Percentiles rank a stretch among this genome's conserved stretches.
Evolutionary conservation across 2,113 vertebrate genomes (phyloP).

Genomic region (Brienomyrus longianalis): DNA sequence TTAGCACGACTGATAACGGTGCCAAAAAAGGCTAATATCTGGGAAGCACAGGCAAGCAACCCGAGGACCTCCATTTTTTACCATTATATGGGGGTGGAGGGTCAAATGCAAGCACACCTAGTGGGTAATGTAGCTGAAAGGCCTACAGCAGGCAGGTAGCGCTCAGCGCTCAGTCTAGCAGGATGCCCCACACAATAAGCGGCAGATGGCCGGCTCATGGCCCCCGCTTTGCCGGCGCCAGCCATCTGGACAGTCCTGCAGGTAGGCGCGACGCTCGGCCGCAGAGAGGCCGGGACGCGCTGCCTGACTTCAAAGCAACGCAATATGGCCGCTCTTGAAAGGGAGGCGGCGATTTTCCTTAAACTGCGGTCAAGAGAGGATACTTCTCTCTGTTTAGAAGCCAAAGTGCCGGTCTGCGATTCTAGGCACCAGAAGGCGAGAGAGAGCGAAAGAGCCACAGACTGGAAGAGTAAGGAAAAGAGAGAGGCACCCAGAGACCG

Average conservation of each 20-base stretch:
- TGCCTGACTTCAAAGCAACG: slow-evolving; percentile 48
- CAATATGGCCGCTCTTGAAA: slow-evolving; percentile 49
- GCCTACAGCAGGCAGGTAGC: not conserved
- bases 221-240: slow-evolving; percentile 28
- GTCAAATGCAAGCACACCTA: not conserved
- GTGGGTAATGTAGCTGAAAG: not conserved
- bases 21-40: not conserved
- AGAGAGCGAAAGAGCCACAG: not conserved
- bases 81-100: not conserved
- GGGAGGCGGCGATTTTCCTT: slow-evolving; percentile 42
- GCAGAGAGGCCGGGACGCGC: slow-evolving; percentile 28
- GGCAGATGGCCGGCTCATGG: slow-evolving; percentile 54
- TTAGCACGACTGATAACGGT: not conserved
- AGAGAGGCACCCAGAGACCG: not conserved
- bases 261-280: slow-evolving; percentile 37
- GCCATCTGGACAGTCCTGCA: slow-evolving; percentile 55
- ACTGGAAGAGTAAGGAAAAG: not conserved
- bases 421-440: slow-evolving; percentile 16
- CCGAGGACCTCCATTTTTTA: not conserved
- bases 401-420: slow-evolving; percentile 34
- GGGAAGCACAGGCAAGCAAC: not conserved
- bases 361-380: slow-evolving; percentile 45
- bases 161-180: slow-evolving; percentile 7
- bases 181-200: slow-evolving; percentile 35
- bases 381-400: slow-evolving; percentile 43